Conservation (phyloP, 2,888 invertebrate genomes). For the Nemotelus nigrinus region DNA sequence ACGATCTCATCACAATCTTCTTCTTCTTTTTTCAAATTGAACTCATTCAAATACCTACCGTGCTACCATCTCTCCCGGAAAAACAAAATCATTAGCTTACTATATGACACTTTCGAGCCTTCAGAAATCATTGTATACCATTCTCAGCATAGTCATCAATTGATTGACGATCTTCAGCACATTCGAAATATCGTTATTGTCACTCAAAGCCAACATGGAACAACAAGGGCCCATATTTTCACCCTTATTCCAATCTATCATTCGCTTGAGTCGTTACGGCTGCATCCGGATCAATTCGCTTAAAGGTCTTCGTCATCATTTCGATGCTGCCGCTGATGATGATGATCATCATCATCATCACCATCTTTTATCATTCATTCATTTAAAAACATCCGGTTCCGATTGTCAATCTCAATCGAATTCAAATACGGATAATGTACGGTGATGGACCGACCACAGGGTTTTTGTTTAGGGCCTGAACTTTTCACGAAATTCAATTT, state of each 20-base stretch:
- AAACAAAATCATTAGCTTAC: no score
- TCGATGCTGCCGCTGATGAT: background rate
- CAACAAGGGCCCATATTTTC: background rate
- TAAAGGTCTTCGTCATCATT: no score
- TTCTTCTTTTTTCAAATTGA: no score
- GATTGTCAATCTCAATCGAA: background rate
- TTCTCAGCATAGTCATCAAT: background rate
- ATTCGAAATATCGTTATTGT: background rate
- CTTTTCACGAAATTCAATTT: background rate
- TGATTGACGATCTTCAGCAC: slow-evolving; percentile 6
- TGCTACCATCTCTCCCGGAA: no score
- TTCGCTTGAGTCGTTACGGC: background rate
- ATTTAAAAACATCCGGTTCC: slow-evolving; percentile 11
- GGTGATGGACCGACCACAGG: background rate
- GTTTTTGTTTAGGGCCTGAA: slow-evolving; percentile 9
- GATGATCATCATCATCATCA: background rate
- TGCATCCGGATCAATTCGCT: slow-evolving; percentile 11
- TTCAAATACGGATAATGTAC: background rate
- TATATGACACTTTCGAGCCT: no score
- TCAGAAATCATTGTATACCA: background rate
- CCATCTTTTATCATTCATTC: background rate
- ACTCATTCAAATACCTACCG: no score
- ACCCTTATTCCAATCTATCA: background rate
- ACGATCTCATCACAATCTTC: slow-evolving; percentile 2
- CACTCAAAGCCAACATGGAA: background rate